Evolutionary conservation across 2,113 vertebrate species (phyloP).

Genomic region (Chaetops frenatus): DNA sequence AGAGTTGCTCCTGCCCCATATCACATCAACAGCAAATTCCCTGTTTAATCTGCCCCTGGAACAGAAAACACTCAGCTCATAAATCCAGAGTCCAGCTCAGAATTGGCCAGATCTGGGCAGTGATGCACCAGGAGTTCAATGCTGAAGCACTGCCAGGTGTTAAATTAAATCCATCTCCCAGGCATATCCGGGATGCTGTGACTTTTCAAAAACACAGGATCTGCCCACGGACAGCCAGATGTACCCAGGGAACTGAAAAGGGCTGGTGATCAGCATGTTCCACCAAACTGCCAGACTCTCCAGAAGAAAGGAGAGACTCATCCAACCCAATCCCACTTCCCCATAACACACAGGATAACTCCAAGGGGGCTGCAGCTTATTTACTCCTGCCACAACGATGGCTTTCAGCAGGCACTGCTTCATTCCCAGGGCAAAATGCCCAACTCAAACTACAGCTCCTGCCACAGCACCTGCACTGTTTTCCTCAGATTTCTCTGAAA

Average conservation of each 20-base stretch:
- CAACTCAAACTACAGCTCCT: not conserved
- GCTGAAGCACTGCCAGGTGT: not conserved
- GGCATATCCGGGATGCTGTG: fast-evolving
- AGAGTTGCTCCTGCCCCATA: not conserved
- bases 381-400: fast-evolving
- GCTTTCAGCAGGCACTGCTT: not conserved
- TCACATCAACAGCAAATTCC: not conserved
- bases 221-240: not conserved
- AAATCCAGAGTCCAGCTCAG: not conserved
- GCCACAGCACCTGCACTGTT: not conserved
- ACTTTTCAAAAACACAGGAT: not conserved
- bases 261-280: not conserved
- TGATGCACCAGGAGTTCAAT: not conserved
- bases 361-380: not conserved
- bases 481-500: not conserved
- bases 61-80: not conserved
- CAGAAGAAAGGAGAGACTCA: not conserved
- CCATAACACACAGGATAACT: not conserved
- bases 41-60: fast-evolving
- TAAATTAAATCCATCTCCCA: not conserved
- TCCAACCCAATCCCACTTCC: not conserved
- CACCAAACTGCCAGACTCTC: not conserved
- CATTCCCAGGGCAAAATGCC: not conserved
- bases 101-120: not conserved
- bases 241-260: not conserved